Base-by-base conservation (phyloP, 2,113 vertebrate species). In the Entelurus aequoreus region DNA sequence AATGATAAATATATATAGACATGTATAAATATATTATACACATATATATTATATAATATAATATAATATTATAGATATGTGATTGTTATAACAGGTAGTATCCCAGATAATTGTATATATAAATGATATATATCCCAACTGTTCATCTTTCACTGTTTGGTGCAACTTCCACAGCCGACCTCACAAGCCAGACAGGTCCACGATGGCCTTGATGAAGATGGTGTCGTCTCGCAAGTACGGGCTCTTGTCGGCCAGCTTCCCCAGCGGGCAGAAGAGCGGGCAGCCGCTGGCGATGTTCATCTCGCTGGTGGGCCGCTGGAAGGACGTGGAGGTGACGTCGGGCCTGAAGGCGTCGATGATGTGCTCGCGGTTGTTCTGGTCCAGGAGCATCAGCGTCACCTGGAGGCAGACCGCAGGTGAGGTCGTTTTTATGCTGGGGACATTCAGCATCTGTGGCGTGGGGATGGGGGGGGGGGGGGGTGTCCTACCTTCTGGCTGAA, bases 261-360 rank as follows among this genome's bases (percentile, higher is more conserved):
- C 88, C 63, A 98, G 87, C 0, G 95, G 95, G 66, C 94, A 99
- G 89, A 99, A 99, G 35, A 97, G 93, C 0, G 97, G 96, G 77
- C 97, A 99, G 70, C 97, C 97, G 0, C 97, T 99, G 76, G 97
- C 97, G 0, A 99, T 94, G 87, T 99, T 99, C 95, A 98, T 98
- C 62, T 98, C 96, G 0, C 90, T 92, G 79, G 94, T 73, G 0
- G 97, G 96, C 46, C 92, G 85, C 89, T 97, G 94, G 83, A 99
- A 99, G 42, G 97, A 99, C 0, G 93, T 93, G 2, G 97, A 98
- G 0, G 87, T 89, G 49, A 95, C 88, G 0, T 99, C 97, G 0
- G 97, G 97, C 0, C 96, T 88, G 82, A 99, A 99, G 13, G 95
- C 96, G 0, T 99, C 97, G 0, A 99, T 97, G 21, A 98, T 91